A percentile compares a stretch with the other conserved stretches of the same genome.
phyloP scores from a whole-genome alignment of 2,797 vertebrate genomes.

The Crocodylus rhombifer region DNA sequence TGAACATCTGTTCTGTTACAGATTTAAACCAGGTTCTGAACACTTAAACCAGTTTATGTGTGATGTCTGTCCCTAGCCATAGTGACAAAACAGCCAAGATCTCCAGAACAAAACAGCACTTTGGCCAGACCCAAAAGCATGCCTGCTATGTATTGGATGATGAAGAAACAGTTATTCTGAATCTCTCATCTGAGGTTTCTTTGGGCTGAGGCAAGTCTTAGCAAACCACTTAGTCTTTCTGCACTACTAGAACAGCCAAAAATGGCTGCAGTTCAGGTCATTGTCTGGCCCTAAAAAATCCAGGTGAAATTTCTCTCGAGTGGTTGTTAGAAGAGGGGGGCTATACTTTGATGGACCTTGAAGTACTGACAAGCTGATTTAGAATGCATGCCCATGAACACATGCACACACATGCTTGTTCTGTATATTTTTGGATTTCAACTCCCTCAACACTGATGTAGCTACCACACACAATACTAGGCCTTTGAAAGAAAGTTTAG shows the following conservation, averaged over 20 bases:
- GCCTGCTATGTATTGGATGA: not conserved
- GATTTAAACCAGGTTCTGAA: no score
- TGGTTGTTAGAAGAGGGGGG: not conserved
- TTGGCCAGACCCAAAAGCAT: not conserved
- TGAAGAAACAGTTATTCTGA: accelerated
- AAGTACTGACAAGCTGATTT: conserved; percentile 70
- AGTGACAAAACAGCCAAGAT: not conserved
- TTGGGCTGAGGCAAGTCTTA: not conserved
- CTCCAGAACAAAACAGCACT: not conserved
- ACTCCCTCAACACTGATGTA: not conserved
- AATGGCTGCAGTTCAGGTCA: not conserved
- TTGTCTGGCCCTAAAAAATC: not conserved
- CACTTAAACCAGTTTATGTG: no score
- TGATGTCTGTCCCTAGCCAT: not conserved
- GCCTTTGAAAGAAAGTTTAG: not conserved
- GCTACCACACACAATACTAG: conserved; percentile 4
- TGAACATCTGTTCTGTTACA: no score
- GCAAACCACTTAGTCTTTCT: not conserved
- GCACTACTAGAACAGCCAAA: not conserved
- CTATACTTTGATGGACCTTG: conserved; percentile 35
- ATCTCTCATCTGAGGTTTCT: accelerated
- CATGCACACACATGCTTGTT: conserved; percentile 22
- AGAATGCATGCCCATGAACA: conserved; percentile 43
- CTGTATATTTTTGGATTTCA: conserved; percentile 37
- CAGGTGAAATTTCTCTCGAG: not conserved